phyloP scores from a whole-genome alignment of 1,140 invertebrate species.

The Holcopasites calliopsidis region DNA sequence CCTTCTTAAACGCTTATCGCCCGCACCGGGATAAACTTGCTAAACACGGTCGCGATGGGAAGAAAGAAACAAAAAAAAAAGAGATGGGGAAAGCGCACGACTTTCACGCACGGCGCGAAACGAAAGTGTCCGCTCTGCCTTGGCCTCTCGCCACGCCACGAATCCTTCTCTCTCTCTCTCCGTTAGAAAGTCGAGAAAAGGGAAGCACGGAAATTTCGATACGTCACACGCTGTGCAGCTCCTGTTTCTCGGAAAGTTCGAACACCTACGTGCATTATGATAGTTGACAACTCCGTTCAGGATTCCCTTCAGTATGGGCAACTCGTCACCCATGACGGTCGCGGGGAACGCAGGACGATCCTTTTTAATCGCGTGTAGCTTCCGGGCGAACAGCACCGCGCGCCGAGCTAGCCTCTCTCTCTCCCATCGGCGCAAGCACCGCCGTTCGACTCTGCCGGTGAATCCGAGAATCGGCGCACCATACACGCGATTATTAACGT shows the following conservation, averaged over 20 bases:
- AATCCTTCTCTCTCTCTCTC: conserved; percentile 36
- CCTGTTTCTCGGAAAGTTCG: neutral
- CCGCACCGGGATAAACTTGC: too few species aligned
- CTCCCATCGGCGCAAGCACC: conserved; percentile 47
- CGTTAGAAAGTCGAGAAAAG: conserved; percentile 57
- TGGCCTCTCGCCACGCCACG: conserved; percentile 38
- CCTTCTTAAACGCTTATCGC: too few species aligned
- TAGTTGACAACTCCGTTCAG: conserved; percentile 92
- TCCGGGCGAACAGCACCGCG: conserved; percentile 45
- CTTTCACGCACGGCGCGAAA: conserved; percentile 60
- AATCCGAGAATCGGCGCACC: conserved; percentile 3
- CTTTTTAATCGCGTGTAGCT: conserved; percentile 69
- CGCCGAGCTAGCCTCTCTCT: conserved; percentile 34
- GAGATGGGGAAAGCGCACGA: conserved; percentile 63
- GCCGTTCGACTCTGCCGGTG: neutral
- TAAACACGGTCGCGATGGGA: neutral
- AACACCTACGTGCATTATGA: conserved; percentile 93
- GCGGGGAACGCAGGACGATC: too few species aligned
- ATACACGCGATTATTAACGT: neutral
- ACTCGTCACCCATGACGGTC: conserved; percentile 88
- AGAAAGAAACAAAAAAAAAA: conserved; percentile 33
- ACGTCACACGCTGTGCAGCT: neutral
- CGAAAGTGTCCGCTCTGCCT: conserved; percentile 48
- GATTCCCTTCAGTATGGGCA: conserved; percentile 92
- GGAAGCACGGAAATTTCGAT: neutral